Conservation (phyloP, 2,113 vertebrate genomes). For the Anser cygnoides region DNA sequence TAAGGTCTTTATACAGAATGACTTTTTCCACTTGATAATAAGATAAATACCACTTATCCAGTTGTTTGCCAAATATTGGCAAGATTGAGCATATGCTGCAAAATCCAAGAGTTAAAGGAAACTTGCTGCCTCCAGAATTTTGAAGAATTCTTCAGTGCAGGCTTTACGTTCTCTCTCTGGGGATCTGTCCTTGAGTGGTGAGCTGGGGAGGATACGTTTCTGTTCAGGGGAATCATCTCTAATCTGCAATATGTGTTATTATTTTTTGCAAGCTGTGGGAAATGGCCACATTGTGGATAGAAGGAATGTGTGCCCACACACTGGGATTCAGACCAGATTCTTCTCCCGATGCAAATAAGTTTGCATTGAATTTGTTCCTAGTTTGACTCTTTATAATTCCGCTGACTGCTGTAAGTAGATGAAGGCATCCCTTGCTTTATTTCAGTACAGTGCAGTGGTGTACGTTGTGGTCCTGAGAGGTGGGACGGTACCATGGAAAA, state of each 20-base stretch:
- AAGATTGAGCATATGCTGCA: neutral
- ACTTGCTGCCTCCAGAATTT: neutral
- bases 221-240: neutral
- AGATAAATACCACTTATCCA: neutral
- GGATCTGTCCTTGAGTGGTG: neutral
- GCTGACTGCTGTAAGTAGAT: neutral
- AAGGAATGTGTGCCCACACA: neutral
- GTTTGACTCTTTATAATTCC: neutral
- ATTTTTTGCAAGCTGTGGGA: neutral
- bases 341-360: neutral
- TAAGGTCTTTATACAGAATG: neutral
- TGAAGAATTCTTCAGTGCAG: neutral
- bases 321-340: neutral
- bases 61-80: neutral
- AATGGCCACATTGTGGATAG: neutral
- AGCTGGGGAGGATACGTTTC: neutral
- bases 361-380: neutral
- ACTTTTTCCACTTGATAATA: neutral
- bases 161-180: neutral
- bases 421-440: neutral
- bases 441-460: neutral
- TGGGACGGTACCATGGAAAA: neutral
- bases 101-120: neutral
- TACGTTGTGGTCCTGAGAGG: neutral
- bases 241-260: neutral